Base-by-base conservation (phyloP, 37 sponge, comb jelly and placozoan species). In the Crambe crambe region DNA sequence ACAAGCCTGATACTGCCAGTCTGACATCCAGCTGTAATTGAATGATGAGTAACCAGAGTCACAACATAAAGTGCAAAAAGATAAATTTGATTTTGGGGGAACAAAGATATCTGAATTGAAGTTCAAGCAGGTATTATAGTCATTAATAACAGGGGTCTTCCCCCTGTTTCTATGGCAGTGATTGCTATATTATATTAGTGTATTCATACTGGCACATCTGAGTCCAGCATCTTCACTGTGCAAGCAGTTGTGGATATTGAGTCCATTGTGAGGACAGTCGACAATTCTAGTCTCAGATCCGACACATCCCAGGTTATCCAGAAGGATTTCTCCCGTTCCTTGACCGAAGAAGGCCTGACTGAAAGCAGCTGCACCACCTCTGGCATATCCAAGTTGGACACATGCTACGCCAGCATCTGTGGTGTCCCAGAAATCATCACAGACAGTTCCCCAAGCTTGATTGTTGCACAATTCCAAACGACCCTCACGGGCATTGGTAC, bases 241-340 rank as follows among this genome's bases (percentile, higher is more conserved):
- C 51, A 47, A 6, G 12, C 51, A 47, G 12, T 47, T 47, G 51
- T 47, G 51, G 51, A 47, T 47, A 47, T 47, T 47, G 51, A 47
- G 10, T 15, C 51, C 51, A 47, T 47, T 47, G 12, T 47, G 51
- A 60, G 61, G 5, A 37, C 81, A 80, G 60, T 80, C 71, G 0
- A 70, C 21, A 3, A 80, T 38, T 58, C 71, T 3, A 8, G 20
- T 30, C 30, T 80, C 81, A 36, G 40, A 27, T 25, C 81, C 81
- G 70, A 35, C 1, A 47, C 81, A 80, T 3, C 29, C 31, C 18
- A 80, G 72, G 70, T 70, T 56, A 57, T 70, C 81, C 51, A 47
- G 51, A 6, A 47, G 12, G 51, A 47, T 47, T 15, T 47, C 51
- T 47, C 51, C 51, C 51, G 51, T 47, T 47, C 51, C 51, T 47